A percentile compares a stretch with the other conserved stretches of the same genome.
Conservation (phyloP, 2,888 invertebrate genomes). For the Lithophane ornitopus region DNA sequence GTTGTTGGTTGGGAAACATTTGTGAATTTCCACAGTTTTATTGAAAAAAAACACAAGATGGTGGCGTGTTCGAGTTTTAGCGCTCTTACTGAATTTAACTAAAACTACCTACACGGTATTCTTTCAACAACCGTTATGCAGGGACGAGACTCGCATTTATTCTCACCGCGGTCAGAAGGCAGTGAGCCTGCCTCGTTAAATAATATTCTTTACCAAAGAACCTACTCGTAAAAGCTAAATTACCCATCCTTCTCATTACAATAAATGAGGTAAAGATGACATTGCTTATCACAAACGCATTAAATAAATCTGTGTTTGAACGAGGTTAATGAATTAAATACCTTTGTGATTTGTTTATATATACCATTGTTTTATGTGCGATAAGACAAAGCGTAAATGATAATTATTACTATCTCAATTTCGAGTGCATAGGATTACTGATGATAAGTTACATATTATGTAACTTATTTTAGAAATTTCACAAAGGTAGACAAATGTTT, state of each 20-base stretch:
- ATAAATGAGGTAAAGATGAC: neutral
- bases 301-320: neutral
- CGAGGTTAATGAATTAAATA: neutral
- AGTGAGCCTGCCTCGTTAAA: neutral
- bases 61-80: too few species aligned
- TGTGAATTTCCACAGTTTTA: too few species aligned
- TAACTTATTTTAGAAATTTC: too few species aligned
- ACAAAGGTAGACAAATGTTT: neutral
- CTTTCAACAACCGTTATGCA: too few species aligned
- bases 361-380: slow-evolving; percentile 17
- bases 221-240: neutral
- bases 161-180: too few species aligned
- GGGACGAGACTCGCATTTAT: neutral
- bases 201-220: neutral
- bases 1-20: too few species aligned
- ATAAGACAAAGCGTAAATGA: slow-evolving; percentile 22
- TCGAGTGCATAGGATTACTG: slow-evolving; percentile 13
- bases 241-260: neutral
- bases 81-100: too few species aligned
- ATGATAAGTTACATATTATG: neutral
- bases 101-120: neutral
- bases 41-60: too few species aligned
- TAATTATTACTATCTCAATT: slow-evolving; percentile 30
- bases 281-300: neutral
- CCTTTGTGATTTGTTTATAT: slow-evolving; percentile 16